phyloP scores from a whole-genome alignment of 2,797 vertebrate genomes.

The Hyperoplus immaculatus region DNA sequence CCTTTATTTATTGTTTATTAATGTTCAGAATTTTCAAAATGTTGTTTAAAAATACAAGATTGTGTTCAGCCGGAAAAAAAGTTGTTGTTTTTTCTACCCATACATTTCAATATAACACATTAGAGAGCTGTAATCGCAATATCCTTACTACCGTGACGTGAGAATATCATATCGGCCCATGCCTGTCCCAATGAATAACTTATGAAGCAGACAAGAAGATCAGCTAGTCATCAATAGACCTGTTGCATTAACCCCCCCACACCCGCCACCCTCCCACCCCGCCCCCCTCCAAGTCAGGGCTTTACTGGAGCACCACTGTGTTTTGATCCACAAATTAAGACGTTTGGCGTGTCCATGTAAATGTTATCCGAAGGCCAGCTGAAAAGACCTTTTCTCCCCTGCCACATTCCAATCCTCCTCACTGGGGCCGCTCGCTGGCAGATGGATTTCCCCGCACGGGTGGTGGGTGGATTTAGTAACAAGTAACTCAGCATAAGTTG shows the following conservation, averaged over 20 bases:
- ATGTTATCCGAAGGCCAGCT: constrained; percentile 75
- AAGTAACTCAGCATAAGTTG: constrained; percentile 65
- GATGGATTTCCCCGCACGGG: constrained; percentile 80
- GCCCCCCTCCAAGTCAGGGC: not conserved
- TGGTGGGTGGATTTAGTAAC: constrained; percentile 79
- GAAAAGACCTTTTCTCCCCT: constrained; percentile 83
- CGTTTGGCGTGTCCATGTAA: constrained; percentile 55
- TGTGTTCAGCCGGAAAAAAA: no score
- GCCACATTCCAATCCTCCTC: constrained; percentile 81
- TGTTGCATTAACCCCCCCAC: not conserved
- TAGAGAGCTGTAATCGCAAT: no score
- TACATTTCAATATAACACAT: no score
- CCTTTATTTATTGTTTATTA: no score
- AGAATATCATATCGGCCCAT: no score
- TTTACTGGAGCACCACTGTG: not conserved
- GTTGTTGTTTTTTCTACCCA: no score
- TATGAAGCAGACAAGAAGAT: not conserved
- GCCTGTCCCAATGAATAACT: not conserved
- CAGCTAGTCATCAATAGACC: not conserved
- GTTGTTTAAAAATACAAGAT: no score
- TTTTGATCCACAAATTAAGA: constrained; percentile 68
- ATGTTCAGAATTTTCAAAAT: no score
- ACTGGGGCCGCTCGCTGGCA: constrained; percentile 68
- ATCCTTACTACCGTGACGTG: no score
- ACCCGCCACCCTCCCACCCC: no score